These are phyloP conservation scores for Hydrophis major DNA, from an alignment of 2,797 vertebrate species.

Conservation along the genomic window DNA sequence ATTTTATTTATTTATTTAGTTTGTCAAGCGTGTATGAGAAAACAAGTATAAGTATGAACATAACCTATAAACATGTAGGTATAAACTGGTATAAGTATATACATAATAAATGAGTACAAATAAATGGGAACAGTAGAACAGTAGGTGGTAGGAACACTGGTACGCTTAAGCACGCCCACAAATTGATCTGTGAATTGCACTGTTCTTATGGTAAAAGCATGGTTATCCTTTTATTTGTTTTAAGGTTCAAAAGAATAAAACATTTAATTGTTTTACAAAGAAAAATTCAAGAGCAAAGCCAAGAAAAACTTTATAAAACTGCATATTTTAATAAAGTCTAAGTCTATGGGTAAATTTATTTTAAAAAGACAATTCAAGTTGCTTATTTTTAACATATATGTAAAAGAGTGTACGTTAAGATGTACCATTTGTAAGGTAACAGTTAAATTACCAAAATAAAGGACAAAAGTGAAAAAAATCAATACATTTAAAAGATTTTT, in stretches of 20 bases:
- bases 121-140: too few relatives aligned
- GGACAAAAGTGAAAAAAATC: neutral
- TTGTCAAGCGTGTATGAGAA: too few relatives aligned
- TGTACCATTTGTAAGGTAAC: neutral
- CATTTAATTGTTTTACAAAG: neutral
- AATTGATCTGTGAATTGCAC: neutral
- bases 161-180: too few relatives aligned
- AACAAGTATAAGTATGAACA: too few relatives aligned
- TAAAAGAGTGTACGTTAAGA: neutral
- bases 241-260: neutral
- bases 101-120: too few relatives aligned
- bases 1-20: too few relatives aligned
- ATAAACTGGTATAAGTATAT: too few relatives aligned
- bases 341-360: neutral
- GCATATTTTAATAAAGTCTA: neutral
- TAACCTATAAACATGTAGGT: too few relatives aligned
- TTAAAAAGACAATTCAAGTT: neutral
- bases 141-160: too few relatives aligned
- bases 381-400: neutral
- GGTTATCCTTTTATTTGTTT: neutral
- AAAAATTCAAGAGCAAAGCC: neutral
- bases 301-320: neutral
- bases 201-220: neutral
- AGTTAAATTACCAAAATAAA: neutral
- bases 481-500: neutral